phyloP scores from a whole-genome alignment of 2,888 invertebrate genomes.

The Stenodera caucasica region DNA sequence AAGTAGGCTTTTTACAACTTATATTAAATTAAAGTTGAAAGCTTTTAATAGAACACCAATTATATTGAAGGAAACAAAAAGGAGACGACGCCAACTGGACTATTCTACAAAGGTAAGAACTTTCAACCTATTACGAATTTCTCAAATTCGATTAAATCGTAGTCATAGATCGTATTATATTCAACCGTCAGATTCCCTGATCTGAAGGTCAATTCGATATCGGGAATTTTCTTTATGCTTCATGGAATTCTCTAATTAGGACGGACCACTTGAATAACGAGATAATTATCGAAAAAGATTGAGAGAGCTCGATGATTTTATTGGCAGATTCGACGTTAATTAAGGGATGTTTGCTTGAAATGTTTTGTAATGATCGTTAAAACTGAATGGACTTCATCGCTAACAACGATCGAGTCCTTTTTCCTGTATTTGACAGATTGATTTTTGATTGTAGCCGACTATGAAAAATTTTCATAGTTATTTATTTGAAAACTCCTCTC shows the following conservation, averaged over 20 bases:
- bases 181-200: background rate
- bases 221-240: no score
- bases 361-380: constrained; percentile 7
- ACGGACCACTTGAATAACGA: background rate
- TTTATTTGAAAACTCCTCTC: no score
- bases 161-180: background rate
- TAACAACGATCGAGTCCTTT: constrained; percentile 14
- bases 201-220: background rate
- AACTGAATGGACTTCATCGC: constrained; percentile 14
- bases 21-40: constrained; percentile 19
- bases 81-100: no score
- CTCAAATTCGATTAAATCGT: background rate
- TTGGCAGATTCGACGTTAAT: constrained; percentile 8
- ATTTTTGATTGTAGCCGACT: constrained; percentile 16
- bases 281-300: background rate
- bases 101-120: background rate
- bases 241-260: no score
- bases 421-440: constrained; percentile 21
- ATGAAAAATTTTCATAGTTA: no score
- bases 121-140: background rate
- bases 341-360: constrained; percentile 9
- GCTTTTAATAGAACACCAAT: constrained; percentile 17
- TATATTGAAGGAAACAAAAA: background rate
- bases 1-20: constrained; percentile 12
- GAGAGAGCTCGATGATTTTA: background rate